Conservation (phyloP, 2,113 vertebrate genomes). For the Periophthalmus modestus region DNA sequence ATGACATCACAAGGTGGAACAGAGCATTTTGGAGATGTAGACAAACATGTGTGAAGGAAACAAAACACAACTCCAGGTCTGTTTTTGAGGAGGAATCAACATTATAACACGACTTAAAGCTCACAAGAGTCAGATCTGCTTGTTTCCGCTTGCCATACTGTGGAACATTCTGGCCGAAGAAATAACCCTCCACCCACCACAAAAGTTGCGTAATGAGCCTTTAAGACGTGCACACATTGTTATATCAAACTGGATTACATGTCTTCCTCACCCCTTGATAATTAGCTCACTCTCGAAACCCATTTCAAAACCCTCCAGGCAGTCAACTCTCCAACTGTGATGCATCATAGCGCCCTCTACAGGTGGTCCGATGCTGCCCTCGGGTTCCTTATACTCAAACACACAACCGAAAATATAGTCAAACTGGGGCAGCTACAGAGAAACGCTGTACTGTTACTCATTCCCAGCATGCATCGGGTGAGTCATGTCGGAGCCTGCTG, state of each 20-base stretch:
- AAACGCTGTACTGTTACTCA: conserved; percentile 30
- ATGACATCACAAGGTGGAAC: no score
- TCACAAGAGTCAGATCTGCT: no score
- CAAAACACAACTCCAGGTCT: no score
- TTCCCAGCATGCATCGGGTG: conserved; percentile 21
- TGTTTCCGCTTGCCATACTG: no score
- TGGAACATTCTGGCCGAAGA: no score
- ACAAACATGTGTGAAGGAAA: no score
- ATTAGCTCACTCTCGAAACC: background rate
- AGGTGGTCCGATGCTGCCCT: conserved; percentile 12
- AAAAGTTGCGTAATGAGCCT: no score
- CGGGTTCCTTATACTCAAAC: conserved; percentile 12
- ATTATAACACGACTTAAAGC: no score
- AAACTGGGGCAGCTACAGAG: conserved; percentile 14
- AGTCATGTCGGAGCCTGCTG: conserved; percentile 40
- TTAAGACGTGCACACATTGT: no score
- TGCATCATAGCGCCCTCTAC: background rate
- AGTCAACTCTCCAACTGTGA: background rate
- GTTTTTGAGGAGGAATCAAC: no score
- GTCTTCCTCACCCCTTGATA: background rate
- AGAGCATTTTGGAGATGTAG: no score
- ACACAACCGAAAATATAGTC: conserved; percentile 18
- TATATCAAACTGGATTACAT: background rate
- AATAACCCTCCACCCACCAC: no score
- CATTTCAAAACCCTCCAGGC: background rate